A percentile compares a stretch with the other conserved stretches of the same genome.
phyloP scores from a whole-genome alignment of 2,113 vertebrate species.

The Vombatus ursinus region DNA sequence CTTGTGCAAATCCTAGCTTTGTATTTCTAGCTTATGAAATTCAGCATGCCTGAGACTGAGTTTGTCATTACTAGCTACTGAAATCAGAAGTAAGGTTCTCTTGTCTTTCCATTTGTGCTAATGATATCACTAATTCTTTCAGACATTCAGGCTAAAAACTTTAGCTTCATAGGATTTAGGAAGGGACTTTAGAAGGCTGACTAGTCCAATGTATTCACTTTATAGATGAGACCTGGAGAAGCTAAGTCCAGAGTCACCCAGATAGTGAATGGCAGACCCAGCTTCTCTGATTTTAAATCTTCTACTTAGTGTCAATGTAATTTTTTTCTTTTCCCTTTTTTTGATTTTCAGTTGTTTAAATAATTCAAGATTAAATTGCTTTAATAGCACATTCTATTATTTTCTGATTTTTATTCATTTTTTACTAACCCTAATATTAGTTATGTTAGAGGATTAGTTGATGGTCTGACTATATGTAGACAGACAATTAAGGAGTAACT shows the following conservation, averaged over 20 bases:
- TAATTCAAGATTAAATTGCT: not conserved
- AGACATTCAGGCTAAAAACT: not conserved
- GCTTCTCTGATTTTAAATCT: not conserved
- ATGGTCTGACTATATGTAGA: not conserved
- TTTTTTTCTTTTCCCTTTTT: not conserved
- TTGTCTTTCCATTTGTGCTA: not conserved
- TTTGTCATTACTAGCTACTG: not conserved
- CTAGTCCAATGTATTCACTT: not conserved
- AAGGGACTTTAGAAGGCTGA: not conserved
- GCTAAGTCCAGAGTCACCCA: not conserved
- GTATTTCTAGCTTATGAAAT: not conserved
- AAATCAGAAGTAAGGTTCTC: not conserved
- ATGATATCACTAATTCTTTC: not conserved
- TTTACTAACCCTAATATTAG: not conserved
- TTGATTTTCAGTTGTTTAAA: not conserved
- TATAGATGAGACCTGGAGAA: not conserved
- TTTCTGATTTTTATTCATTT: not conserved
- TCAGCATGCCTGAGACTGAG: not conserved
- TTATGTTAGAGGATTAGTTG: not conserved
- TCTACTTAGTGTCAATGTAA: not conserved
- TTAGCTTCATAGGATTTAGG: not conserved
- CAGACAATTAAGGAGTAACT: too few species aligned
- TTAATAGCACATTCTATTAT: not conserved
- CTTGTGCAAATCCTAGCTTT: not conserved
- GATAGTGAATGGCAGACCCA: not conserved